Percentiles rank a stretch among this genome's conserved stretches.
Conservation (phyloP, 2,888 invertebrate species). For the Troglohyphantes excavatus region DNA sequence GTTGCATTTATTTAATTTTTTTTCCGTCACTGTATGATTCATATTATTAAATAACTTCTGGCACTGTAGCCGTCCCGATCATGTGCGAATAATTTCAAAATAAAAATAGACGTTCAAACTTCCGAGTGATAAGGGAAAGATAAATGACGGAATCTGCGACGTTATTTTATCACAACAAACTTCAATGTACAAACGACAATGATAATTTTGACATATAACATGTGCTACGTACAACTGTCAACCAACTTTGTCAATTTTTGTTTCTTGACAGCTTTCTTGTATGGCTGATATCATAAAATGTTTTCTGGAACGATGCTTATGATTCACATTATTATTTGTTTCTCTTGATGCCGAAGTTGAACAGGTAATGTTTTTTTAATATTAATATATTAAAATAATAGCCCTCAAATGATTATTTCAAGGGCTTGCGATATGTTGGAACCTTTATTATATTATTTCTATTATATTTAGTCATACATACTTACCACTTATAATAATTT, state of each 20-base stretch:
- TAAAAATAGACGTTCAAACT: not conserved
- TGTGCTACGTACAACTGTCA: not conserved
- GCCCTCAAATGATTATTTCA: no score
- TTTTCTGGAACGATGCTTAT: no score
- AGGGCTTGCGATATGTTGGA: no score
- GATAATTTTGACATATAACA: not conserved
- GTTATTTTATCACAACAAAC: not conserved
- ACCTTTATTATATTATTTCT: no score
- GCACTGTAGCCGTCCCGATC: not conserved
- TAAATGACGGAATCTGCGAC: not conserved
- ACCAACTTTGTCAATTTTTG: not conserved
- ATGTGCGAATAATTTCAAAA: not conserved
- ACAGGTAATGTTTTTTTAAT: no score
- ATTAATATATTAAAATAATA: no score
- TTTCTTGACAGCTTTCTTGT: not conserved
- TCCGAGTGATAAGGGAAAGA: not conserved
- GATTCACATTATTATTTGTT: not conserved
- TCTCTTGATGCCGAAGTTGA: not conserved
- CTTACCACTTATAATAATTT: no score
- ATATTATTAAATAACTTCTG: not conserved
- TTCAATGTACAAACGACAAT: not conserved
- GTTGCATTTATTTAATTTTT: no score
- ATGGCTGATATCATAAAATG: not conserved
- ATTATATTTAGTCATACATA: no score
- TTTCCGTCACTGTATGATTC: no score